These are phyloP conservation scores for Helicolenus hilgendorfi DNA, from an alignment of 2,797 vertebrate genomes.

Conservation along the genomic window DNA sequence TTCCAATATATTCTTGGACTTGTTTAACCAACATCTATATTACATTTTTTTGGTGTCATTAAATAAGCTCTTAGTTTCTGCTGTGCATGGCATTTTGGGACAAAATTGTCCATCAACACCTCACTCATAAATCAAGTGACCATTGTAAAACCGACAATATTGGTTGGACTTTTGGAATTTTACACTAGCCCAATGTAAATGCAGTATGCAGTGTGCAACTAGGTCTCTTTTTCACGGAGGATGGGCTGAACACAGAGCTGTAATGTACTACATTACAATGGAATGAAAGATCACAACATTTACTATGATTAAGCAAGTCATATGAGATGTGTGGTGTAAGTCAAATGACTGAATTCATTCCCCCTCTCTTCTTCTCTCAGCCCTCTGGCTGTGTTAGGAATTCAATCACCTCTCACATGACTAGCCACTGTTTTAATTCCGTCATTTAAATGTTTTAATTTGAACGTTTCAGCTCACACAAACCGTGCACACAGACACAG, in stretches of 20 bases:
- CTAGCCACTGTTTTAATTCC: slow-evolving; percentile 35
- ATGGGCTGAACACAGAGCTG: not conserved
- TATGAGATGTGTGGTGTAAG: slow-evolving; percentile 8
- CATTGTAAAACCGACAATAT: not conserved
- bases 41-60: not conserved
- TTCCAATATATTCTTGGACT: not conserved
- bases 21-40: not conserved
- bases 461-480: slow-evolving; percentile 12
- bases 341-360: not conserved
- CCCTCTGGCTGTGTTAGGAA: slow-evolving; percentile 27
- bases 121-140: not conserved
- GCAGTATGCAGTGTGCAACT: not conserved
- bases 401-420: slow-evolving; percentile 45
- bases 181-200: not conserved
- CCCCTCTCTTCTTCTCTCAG: not conserved
- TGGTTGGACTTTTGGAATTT: not conserved
- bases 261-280: not conserved
- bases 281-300: slow-evolving; percentile 10
- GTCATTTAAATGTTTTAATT: slow-evolving; percentile 45
- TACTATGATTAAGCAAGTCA: slow-evolving; percentile 8
- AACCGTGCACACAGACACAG: not conserved
- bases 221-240: not conserved
- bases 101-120: not conserved
- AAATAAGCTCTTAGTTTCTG: not conserved
- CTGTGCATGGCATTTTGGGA: not conserved